phyloP scores from a whole-genome alignment of 2,113 vertebrate genomes.

The Oryzias curvinotus region DNA sequence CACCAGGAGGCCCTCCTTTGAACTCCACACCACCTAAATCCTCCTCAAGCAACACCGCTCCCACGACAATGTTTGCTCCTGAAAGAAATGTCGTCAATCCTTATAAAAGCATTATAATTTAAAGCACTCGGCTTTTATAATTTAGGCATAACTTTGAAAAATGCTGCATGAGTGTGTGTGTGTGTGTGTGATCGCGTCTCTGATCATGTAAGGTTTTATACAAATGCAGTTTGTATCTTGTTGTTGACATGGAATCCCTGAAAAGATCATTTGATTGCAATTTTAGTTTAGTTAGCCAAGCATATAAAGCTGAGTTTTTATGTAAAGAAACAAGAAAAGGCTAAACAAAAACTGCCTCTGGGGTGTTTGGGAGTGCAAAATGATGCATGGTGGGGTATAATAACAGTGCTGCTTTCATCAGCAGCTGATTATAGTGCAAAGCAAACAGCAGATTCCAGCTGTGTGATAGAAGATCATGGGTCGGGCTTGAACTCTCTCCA shows the following conservation, averaged over 20 bases:
- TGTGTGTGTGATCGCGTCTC: no score
- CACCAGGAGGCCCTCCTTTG: slow-evolving; percentile 43
- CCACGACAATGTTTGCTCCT: slow-evolving; percentile 9
- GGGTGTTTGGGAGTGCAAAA: slow-evolving; percentile 27
- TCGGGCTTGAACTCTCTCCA: slow-evolving; percentile 22
- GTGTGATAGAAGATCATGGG: slow-evolving; percentile 16
- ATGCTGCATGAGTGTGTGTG: background rate
- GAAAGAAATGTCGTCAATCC: slow-evolving; percentile 33
- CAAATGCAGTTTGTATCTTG: no score
- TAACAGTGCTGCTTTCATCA: slow-evolving; percentile 47
- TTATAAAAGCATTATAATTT: background rate
- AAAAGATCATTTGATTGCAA: no score
- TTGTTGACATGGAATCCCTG: no score
- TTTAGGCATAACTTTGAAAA: background rate
- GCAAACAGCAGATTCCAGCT: slow-evolving; percentile 37
- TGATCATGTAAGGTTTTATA: no score
- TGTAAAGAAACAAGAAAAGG: slow-evolving; percentile 10
- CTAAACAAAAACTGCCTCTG: slow-evolving; percentile 13
- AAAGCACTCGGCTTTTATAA: background rate
- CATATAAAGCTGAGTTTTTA: slow-evolving; percentile 2
- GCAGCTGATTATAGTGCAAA: slow-evolving; percentile 50
- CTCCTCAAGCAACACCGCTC: slow-evolving; percentile 35
- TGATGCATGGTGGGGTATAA: slow-evolving; percentile 45
- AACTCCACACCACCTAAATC: slow-evolving; percentile 57
- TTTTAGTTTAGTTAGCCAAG: no score